Base-by-base conservation (phyloP, 2,113 vertebrate genomes). In the Cairina moschata region DNA sequence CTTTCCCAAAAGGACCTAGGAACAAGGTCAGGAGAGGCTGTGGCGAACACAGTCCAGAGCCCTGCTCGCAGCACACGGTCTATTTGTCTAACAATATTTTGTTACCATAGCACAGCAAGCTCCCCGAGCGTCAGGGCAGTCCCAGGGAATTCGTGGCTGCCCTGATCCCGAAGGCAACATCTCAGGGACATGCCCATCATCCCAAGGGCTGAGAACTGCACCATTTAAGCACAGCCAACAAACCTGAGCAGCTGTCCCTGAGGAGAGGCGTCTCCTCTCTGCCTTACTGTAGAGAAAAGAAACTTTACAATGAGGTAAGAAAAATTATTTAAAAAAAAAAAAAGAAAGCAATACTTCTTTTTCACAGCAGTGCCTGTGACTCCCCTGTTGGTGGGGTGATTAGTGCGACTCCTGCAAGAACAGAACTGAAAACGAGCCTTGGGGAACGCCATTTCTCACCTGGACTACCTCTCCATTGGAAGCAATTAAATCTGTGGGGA, bases 401-500 rank as follows among this genome's bases (percentile, higher is more conserved):
- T 31, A 2, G 3, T 56, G 69, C 0, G 0, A 40, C 14, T 83
- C 59, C 67, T 86, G 55, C 42, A 58, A 1, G 13, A 52, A 72
- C 1, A 29, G 0, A 75, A 84, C 17, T 2, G 17, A 68, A 79
- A 92, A 23, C 0, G 0, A 88, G 31, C 54, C 58, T 40, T 0
- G 1, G n/a, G 76, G 88, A 88, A 69, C 0, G 44, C 29, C 12
- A 18, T 69, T 79, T 85, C 99, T 99, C 97, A 99, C 99, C 99
- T 99, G 98, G 76, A 98, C 94, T 63, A 96, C 93, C 97, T 98
- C 98, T 98, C 98, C 98, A 79, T 56, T 96, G 69, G 98, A 97
- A 87, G 98, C 98, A 75, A 98, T 96, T 75, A 98, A 93, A 90
- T 98, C 98, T 3, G 96, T 95, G 28, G 99, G 98, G 96, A 99